A percentile compares a stretch with the other conserved stretches of the same genome.
These are phyloP conservation scores for Microcebus jonahi DNA, from an alignment of 2,113 vertebrate species.

Conservation along the genomic window DNA sequence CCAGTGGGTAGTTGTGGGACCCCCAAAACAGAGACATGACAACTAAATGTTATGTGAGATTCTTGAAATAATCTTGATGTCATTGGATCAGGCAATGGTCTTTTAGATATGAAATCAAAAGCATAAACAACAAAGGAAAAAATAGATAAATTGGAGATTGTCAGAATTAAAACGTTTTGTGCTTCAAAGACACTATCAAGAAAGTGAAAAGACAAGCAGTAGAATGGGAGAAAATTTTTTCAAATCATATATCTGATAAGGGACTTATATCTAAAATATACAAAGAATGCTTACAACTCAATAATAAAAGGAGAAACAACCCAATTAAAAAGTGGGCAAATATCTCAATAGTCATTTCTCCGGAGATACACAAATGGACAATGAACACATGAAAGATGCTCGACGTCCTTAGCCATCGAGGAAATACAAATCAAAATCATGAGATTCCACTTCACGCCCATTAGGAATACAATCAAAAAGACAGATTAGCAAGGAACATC, in stretches of 20 bases:
- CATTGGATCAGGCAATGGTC: not conserved
- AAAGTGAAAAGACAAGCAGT: not conserved
- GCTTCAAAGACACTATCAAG: not conserved
- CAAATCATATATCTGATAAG: not conserved
- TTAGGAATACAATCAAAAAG: not conserved
- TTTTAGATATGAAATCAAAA: not conserved
- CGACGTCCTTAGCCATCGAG: not conserved
- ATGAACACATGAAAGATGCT: not conserved
- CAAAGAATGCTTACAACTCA: not conserved
- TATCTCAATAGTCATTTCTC: not conserved
- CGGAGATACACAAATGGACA: not conserved
- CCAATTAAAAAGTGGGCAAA: not conserved
- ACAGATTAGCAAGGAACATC: no score
- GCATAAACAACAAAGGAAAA: not conserved
- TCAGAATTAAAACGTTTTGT: not conserved
- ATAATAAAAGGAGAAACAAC: not conserved
- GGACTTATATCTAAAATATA: not conserved
- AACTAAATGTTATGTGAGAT: not conserved
- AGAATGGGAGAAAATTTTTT: not conserved
- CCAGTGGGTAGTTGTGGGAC: no score
- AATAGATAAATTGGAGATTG: not conserved
- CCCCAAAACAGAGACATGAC: not conserved
- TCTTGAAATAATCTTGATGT: not conserved
- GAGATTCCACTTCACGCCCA: not conserved
- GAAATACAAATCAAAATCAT: not conserved